phyloP scores from a whole-genome alignment of 2,113 vertebrate species.

The Zapornia atra region DNA sequence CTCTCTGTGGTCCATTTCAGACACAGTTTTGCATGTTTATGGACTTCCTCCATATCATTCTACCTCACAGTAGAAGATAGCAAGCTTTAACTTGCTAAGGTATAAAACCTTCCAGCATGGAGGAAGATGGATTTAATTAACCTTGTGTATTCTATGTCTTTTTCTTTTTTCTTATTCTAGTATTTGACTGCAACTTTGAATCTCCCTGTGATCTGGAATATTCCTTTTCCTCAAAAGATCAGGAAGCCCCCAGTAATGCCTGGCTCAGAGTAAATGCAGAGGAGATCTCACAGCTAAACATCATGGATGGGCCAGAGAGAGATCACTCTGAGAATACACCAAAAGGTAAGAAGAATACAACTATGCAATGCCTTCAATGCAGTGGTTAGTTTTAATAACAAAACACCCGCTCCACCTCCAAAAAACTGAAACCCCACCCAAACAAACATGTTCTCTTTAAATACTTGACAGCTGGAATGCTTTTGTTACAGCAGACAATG shows the following conservation, averaged over 20 bases:
- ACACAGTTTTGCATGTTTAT: not conserved
- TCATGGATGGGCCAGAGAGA: constrained; percentile 45
- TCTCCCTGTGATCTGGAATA: constrained; percentile 81
- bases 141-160: not conserved
- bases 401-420: accelerated
- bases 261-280: constrained; percentile 75
- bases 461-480: not conserved
- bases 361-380: not conserved
- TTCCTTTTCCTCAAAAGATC: constrained; percentile 60
- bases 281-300: constrained; percentile 66
- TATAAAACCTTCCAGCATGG: not conserved
- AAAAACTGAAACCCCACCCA: not conserved
- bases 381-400: not conserved
- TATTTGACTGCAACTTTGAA: constrained; percentile 83
- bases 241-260: constrained; percentile 32
- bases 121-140: not conserved
- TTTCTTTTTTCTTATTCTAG: constrained; percentile 59
- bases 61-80: not conserved
- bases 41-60: not conserved
- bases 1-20: not conserved
- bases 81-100: not conserved
- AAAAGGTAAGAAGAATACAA: constrained; percentile 70
- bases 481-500: not conserved
- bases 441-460: not conserved
- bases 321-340: constrained; percentile 74